Percentiles rank a stretch among this genome's conserved stretches.
Evolutionary conservation across 2,888 invertebrate genomes (phyloP).

Genomic region (Campopleginae sp.): DNA sequence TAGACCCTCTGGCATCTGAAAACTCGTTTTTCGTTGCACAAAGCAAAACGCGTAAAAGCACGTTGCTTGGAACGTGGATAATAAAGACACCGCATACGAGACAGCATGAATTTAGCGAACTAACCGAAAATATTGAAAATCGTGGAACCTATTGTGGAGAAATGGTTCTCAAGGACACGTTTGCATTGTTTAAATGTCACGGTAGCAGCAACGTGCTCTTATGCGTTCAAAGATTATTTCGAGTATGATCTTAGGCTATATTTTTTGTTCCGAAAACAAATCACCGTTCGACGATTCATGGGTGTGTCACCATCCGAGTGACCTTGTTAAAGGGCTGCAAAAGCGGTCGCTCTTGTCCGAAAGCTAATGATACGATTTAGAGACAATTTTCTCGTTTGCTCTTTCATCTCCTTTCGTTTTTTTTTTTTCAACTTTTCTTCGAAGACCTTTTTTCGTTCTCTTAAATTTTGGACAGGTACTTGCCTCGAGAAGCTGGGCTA

Average conservation of each 20-base stretch:
- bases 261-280: constrained; percentile 41
- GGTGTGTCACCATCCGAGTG: constrained; percentile 60
- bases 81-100: constrained; percentile 32
- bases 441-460: constrained; percentile 34
- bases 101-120: constrained; percentile 5
- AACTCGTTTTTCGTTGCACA: constrained; percentile 69
- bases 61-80: constrained; percentile 73
- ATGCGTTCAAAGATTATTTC: constrained; percentile 59
- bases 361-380: constrained; percentile 58
- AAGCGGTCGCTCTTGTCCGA: constrained; percentile 73
- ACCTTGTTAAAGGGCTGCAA: constrained; percentile 79
- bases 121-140: constrained; percentile 16
- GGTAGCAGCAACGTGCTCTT: constrained; percentile 68
- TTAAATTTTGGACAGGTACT: constrained; percentile 81
- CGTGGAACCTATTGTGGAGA: background rate
- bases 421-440: constrained; percentile 26
- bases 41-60: constrained; percentile 76
- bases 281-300: constrained; percentile 71
- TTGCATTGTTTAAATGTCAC: constrained; percentile 41
- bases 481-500: constrained; percentile 84
- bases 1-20: constrained; percentile 73
- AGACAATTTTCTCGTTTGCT: constrained; percentile 43
- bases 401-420: background rate
- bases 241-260: constrained; percentile 49
- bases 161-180: constrained; percentile 9